Conservation (phyloP, 1,140 invertebrate species). For the Sycobia sp. region DNA sequence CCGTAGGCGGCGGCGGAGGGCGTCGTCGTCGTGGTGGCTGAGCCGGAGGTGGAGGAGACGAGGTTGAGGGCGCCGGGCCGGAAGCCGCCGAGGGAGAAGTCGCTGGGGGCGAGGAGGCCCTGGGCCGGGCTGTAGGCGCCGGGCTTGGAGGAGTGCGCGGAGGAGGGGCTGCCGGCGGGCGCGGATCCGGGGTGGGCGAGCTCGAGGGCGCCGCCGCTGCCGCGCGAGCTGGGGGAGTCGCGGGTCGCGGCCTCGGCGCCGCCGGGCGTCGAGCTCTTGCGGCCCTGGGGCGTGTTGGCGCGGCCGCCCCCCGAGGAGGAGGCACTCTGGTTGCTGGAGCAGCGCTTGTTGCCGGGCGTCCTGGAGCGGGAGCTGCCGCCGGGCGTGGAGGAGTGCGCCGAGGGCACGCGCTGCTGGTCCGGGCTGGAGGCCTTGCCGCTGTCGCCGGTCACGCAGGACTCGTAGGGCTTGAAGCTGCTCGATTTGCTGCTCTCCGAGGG, state of each 20-base stretch:
- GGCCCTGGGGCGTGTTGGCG: conserved; percentile 66
- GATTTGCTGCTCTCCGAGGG: conserved; percentile 50
- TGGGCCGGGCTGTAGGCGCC: conserved; percentile 54
- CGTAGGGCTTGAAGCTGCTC: conserved; percentile 76
- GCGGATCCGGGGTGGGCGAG: conserved; percentile 1
- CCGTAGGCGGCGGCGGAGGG: conserved; percentile 56
- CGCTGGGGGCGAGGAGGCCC: conserved; percentile 66
- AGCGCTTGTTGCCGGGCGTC: conserved; percentile 56
- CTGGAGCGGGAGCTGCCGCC: conserved; percentile 42
- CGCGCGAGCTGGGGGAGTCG: conserved; percentile 58
- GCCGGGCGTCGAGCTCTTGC: conserved; percentile 60
- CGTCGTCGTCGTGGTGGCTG: conserved; percentile 61
- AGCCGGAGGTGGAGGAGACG: conserved; percentile 62
- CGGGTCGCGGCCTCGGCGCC: conserved; percentile 50
- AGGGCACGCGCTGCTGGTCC: conserved; percentile 46
- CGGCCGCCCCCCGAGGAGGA: conserved; percentile 59
- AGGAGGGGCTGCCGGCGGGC: conserved; percentile 55
- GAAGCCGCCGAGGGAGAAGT: conserved; percentile 68
- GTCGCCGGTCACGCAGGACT: conserved; percentile 63
- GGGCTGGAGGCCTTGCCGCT: conserved; percentile 50
- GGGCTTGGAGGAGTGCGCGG: conserved; percentile 63
- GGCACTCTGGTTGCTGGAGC: conserved; percentile 70
- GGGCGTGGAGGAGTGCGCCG: conserved; percentile 50
- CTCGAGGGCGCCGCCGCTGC: conserved; percentile 32
- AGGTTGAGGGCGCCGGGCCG: conserved; percentile 65